A percentile compares a stretch with the other conserved stretches of the same genome.
Evolutionary conservation across 2,113 vertebrate species (phyloP).

Genomic region (Salminus brasiliensis): DNA sequence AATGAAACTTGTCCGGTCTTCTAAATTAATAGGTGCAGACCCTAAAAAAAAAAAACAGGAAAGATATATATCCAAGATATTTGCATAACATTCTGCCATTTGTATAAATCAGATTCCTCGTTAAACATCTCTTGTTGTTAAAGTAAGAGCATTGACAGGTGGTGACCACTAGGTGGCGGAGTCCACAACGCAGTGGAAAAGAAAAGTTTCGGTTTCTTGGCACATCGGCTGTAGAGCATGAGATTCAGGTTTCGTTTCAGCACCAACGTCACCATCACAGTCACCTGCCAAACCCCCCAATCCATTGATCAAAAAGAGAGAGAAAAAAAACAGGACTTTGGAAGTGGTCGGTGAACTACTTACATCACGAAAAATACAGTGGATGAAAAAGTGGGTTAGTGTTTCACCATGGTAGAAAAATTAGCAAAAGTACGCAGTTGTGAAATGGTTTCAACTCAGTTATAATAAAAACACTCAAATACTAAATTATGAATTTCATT

Average conservation of each 20-base stretch:
- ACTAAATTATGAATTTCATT: not conserved
- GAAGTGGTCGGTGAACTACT: not conserved
- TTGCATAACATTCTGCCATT: too few relatives aligned
- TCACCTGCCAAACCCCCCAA: too few relatives aligned
- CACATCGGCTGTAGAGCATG: not conserved
- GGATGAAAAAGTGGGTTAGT: not conserved
- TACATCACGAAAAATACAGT: not conserved
- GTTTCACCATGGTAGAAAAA: not conserved
- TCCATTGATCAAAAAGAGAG: too few relatives aligned
- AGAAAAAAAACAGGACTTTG: too few relatives aligned
- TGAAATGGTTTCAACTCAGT: not conserved
- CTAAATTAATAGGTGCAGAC: too few relatives aligned
- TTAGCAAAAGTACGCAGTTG: not conserved
- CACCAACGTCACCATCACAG: not conserved
- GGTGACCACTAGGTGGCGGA: conserved; percentile 33
- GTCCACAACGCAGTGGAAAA: not conserved
- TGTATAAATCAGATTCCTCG: too few relatives aligned
- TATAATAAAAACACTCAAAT: not conserved
- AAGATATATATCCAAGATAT: too few relatives aligned
- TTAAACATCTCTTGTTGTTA: too few relatives aligned
- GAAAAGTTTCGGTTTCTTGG: not conserved
- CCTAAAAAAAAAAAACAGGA: too few relatives aligned
- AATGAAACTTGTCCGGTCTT: too few relatives aligned
- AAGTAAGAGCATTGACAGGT: not conserved
- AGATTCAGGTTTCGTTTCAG: not conserved